Conservation (phyloP, 2,113 vertebrate genomes). For the Pungitius pungitius region DNA sequence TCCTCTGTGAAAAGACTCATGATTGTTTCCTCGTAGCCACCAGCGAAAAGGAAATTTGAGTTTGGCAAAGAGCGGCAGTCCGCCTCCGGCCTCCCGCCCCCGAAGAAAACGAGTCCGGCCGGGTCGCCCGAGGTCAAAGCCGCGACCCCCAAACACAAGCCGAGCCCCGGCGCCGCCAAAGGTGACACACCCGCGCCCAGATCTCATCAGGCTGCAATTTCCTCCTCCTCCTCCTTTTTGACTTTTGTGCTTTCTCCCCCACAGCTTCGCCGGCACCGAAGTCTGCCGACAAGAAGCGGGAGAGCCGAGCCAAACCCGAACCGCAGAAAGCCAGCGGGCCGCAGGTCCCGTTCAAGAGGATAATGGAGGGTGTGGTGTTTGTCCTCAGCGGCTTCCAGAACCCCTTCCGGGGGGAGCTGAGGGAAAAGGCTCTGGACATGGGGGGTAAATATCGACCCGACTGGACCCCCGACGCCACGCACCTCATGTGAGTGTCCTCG, state of each 20-base stretch:
- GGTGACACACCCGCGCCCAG: constrained; percentile 56
- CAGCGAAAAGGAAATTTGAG: constrained; percentile 88
- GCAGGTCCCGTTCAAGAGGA: constrained; percentile 71
- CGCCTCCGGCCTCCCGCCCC: constrained; percentile 51
- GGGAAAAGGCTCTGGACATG: constrained; percentile 90
- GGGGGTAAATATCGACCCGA: constrained; percentile 89
- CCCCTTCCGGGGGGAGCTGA: constrained; percentile 88
- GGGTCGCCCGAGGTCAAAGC: constrained; percentile 70
- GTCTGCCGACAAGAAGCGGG: constrained; percentile 60
- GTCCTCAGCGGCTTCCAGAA: constrained; percentile 94
- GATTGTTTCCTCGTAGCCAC: constrained; percentile 63
- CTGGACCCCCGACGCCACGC: constrained; percentile 88
- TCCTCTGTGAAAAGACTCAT: background rate
- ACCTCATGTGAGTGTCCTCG: constrained; percentile 85
- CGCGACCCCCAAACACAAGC: constrained; percentile 68
- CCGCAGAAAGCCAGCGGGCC: constrained; percentile 40
- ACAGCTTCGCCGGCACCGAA: constrained; percentile 64
- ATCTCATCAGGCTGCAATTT: background rate
- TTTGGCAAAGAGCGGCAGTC: constrained; percentile 84
- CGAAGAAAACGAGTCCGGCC: constrained; percentile 72
- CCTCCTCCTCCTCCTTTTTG: background rate
- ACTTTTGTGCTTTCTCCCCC: background rate
- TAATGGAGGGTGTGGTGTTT: constrained; percentile 88
- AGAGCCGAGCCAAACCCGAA: constrained; percentile 58
- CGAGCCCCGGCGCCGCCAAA: constrained; percentile 70